These are phyloP conservation scores for Sebastes hubbsi DNA, from an alignment of 2,797 vertebrate species.

Conservation along the genomic window DNA sequence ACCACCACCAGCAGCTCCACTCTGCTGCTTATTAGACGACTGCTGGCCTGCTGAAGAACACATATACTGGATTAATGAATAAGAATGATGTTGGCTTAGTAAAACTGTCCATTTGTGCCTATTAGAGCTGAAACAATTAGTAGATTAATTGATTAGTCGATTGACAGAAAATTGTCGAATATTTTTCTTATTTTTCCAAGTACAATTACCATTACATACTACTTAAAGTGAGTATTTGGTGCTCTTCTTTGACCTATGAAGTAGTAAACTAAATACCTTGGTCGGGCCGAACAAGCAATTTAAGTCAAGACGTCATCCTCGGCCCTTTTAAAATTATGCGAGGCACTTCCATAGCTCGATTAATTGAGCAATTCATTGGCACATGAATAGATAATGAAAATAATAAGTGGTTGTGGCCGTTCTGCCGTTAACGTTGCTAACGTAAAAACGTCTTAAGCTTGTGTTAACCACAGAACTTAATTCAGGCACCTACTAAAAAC, in stretches of 20 bases:
- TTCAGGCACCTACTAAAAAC: too few species aligned
- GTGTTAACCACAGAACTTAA: too few species aligned
- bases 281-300: not conserved
- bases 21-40: slow-evolving; percentile 47
- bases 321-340: not conserved
- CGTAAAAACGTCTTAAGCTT: too few species aligned
- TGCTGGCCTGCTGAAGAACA: slow-evolving; percentile 52
- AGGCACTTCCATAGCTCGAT: not conserved
- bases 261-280: not conserved
- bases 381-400: not conserved
- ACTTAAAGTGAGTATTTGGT: not conserved
- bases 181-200: not conserved
- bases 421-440: not conserved
- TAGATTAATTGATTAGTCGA: not conserved
- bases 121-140: not conserved
- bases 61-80: not conserved
- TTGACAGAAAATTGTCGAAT: too few species aligned
- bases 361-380: not conserved
- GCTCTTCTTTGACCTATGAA: not conserved
- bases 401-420: too few species aligned
- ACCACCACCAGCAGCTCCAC: slow-evolving; percentile 43
- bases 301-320: not conserved
- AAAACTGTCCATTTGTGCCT: not conserved
- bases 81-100: not conserved
- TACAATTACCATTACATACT: not conserved